Conservation (phyloP, 2,888 invertebrate species). For the Microchrysa polita region DNA sequence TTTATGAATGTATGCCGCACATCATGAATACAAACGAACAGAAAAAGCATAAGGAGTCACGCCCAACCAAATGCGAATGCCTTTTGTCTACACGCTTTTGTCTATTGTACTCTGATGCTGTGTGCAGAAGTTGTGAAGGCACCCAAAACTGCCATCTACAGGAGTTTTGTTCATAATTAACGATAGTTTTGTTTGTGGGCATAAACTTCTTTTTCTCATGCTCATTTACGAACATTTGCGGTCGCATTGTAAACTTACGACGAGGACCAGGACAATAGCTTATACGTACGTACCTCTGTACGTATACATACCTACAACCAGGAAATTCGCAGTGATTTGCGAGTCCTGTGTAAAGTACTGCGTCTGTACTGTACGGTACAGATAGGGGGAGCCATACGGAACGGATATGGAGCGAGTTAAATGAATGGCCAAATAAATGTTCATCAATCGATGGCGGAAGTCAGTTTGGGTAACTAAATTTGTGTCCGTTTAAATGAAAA, state of each 20-base stretch:
- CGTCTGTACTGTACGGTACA: not conserved
- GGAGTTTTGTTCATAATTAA: conserved; percentile 45
- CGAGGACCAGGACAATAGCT: too few species aligned
- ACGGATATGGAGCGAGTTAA: not conserved
- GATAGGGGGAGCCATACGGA: conserved; percentile 1
- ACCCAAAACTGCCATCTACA: conserved; percentile 44
- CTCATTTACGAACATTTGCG: conserved; percentile 38
- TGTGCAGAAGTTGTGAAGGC: conserved; percentile 28
- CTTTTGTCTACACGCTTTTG: conserved; percentile 35
- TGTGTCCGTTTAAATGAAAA: conserved; percentile 31
- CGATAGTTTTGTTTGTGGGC: conserved; percentile 43
- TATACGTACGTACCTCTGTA: too few species aligned
- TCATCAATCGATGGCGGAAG: conserved; percentile 35
- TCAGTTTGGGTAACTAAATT: conserved; percentile 34
- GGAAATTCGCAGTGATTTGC: conserved; percentile 22
- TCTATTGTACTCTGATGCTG: too few species aligned
- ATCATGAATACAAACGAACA: not conserved
- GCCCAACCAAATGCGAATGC: conserved; percentile 10
- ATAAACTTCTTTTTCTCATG: conserved; percentile 33
- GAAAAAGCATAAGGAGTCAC: conserved; percentile 15
- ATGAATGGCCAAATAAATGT: conserved; percentile 31
- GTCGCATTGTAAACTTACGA: conserved; percentile 22
- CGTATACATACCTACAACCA: too few species aligned
- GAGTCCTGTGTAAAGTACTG: too few species aligned
- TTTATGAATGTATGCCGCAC: conserved; percentile 5